Percentiles rank a stretch among this genome's conserved stretches.
These are phyloP conservation scores for Murina feae DNA, from an alignment of 2,113 vertebrate genomes.

Conservation along the genomic window DNA sequence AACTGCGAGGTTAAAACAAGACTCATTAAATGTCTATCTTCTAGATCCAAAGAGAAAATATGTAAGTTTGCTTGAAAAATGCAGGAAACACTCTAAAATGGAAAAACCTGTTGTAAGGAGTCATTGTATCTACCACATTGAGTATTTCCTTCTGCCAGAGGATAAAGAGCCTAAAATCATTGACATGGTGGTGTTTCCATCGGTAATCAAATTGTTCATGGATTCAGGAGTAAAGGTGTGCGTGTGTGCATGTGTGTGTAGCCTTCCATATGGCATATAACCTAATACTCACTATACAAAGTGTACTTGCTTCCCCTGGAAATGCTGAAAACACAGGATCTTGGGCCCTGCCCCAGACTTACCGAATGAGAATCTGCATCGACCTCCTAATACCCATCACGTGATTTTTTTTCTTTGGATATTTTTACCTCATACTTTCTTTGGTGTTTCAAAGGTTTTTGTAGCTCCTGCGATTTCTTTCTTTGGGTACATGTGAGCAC, in stretches of 20 bases:
- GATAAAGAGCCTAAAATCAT: slow-evolving; percentile 76
- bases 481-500: too few relatives aligned
- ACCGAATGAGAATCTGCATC: not conserved
- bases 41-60: slow-evolving; percentile 64
- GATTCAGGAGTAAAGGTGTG: slow-evolving; percentile 83
- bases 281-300: accelerated
- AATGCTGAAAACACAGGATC: not conserved
- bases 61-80: not conserved
- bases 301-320: too few relatives aligned
- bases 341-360: not conserved
- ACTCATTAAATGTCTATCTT: not conserved
- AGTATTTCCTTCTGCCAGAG: slow-evolving; percentile 85
- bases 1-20: not conserved
- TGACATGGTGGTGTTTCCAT: slow-evolving; percentile 83
- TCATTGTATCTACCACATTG: slow-evolving; percentile 82
- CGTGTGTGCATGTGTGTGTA: not conserved
- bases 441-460: not conserved
- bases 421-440: not conserved
- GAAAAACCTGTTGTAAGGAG: slow-evolving; percentile 37
- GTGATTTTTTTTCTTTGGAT: not conserved
- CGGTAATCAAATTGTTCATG: slow-evolving; percentile 81
- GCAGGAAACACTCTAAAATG: not conserved
- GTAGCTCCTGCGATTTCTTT: not conserved
- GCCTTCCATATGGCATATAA: not conserved
- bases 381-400: too few relatives aligned